Base-by-base conservation (phyloP, 2,888 invertebrate species). In the Proisotoma minuta region DNA sequence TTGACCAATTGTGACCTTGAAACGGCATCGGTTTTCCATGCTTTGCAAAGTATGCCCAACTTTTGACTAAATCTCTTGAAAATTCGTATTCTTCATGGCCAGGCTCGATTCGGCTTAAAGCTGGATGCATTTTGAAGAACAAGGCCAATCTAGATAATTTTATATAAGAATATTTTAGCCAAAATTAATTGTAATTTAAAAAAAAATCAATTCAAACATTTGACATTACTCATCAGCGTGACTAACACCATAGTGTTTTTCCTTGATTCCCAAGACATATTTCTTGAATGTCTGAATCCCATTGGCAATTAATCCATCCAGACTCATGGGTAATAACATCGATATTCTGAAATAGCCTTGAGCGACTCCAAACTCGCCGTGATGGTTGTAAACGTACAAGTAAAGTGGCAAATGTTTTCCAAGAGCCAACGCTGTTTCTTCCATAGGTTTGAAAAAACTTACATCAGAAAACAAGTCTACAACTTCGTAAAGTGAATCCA, bases 381-480 rank as follows among this genome's bases (percentile, higher is more conserved):
- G 57, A 48, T 65, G 63, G 15, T 51, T 63, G 26, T 63, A 68
- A 12, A 60, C 34, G 54, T 68, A 68, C 10, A 68, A 51, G 28
- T 65, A 61, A 10, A 68, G 34, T 26, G 63, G 63, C 26, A 57
- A 40, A 23, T 52, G 43, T 23, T 15, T 47, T 4, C 64, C 57
- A 23, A 60, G 52, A 40, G 28, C 34, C 2, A 50, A 47, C n/a
- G 62, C 57, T 4, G 60, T 49, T 22, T 70, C 66, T n/a, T 63
- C 57, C 12, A 68, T 34, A 3, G 65, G 65, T 18, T 62, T 62
- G 23, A 65, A 60, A 39, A 70, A 70, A 57, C 66, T 68, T 2
- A 49, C 50, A 54, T 70, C 70, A 3, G 67, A 67, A 40, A 70
- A 68, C 23, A 70, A 47, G 20, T 62, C 53, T 15, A 70, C 67